Conservation (phyloP, 37 sponge, comb jelly and placozoan genomes). For the Halisarca cf. caerulea region DNA sequence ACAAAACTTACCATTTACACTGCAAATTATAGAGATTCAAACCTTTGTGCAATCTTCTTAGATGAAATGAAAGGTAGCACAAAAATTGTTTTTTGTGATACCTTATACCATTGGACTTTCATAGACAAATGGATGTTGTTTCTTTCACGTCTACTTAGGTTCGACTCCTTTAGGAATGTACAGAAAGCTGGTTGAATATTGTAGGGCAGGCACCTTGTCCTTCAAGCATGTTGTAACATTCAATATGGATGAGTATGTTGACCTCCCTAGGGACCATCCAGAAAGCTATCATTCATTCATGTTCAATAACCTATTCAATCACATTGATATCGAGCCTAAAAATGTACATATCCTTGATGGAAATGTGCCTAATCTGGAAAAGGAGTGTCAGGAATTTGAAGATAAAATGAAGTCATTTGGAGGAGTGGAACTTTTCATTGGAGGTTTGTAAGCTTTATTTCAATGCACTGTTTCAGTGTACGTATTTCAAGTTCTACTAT, state of each 20-base stretch:
- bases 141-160: constrained; percentile 50
- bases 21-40: too few species aligned
- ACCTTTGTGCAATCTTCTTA: too few species aligned
- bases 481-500: not conserved
- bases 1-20: too few species aligned
- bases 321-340: constrained; percentile 93
- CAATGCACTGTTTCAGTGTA: not conserved
- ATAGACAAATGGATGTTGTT: too few species aligned
- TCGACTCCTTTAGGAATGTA: constrained; percentile 94
- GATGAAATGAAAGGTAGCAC: too few species aligned
- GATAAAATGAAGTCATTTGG: constrained; percentile 75
- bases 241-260: constrained; percentile 99
- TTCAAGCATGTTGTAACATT: constrained; percentile 95
- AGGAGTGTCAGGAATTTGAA: constrained; percentile 86
- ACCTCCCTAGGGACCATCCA: constrained; percentile 82
- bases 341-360: constrained; percentile 95
- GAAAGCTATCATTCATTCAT: constrained; percentile 97
- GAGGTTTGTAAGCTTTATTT: constrained; percentile 53
- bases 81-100: too few species aligned
- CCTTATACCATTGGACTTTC: too few species aligned
- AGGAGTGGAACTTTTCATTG: constrained; percentile 94
- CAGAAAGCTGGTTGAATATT: constrained; percentile 84
- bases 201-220: constrained; percentile 76
- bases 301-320: constrained; percentile 94
- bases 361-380: constrained; percentile 69